These are phyloP conservation scores for Leptogaster cylindrica DNA, from an alignment of 2,888 invertebrate species.

Conservation along the genomic window DNA sequence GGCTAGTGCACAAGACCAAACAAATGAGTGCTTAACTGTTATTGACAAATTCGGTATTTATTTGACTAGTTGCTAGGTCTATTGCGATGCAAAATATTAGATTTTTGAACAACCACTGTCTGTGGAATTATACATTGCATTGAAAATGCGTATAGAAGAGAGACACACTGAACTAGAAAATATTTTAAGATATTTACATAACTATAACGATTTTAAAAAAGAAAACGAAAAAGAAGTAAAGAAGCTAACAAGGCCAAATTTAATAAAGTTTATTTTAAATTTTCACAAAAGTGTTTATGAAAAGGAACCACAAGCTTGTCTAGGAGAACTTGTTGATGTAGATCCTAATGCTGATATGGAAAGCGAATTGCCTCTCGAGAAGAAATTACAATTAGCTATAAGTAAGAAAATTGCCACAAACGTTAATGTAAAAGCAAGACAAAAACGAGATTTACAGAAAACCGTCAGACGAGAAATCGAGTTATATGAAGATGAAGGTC, in stretches of 20 bases:
- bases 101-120: too few species aligned
- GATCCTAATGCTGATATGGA: not conserved
- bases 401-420: not conserved
- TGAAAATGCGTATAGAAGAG: not conserved
- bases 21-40: too few species aligned
- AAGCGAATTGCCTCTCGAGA: not conserved
- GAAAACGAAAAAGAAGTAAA: not conserved
- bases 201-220: not conserved
- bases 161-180: constrained; percentile 38
- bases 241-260: not conserved
- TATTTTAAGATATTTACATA: constrained; percentile 1
- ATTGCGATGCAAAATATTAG: too few species aligned
- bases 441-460: not conserved
- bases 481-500: not conserved
- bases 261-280: not conserved
- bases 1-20: too few species aligned
- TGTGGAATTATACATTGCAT: not conserved
- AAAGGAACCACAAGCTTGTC: not conserved
- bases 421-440: not conserved
- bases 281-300: not conserved
- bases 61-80: too few species aligned
- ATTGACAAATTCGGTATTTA: too few species aligned
- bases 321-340: not conserved
- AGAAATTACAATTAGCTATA: not conserved
- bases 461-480: not conserved